phyloP scores from a whole-genome alignment of 2,113 vertebrate genomes.

The Lasiurus borealis region DNA sequence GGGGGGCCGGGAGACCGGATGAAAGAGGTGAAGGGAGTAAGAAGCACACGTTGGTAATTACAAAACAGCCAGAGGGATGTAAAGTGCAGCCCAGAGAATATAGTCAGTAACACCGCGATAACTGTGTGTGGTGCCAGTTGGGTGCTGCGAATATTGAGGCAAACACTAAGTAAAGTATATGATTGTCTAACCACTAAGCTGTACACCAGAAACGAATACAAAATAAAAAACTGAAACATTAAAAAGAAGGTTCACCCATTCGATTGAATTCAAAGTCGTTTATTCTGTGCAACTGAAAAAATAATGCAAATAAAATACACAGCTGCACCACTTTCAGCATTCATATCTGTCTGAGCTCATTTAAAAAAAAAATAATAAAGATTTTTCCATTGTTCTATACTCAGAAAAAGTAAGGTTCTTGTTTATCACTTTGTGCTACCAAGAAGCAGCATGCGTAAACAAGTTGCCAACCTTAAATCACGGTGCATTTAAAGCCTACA shows the following conservation, averaged over 20 bases:
- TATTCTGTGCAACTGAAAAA: slow-evolving; percentile 42
- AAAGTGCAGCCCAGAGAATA: not conserved
- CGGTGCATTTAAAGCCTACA: slow-evolving; percentile 29
- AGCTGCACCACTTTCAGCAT: not conserved
- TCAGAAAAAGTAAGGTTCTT: slow-evolving; percentile 60
- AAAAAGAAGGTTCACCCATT: slow-evolving; percentile 30
- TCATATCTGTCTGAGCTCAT: slow-evolving; percentile 56
- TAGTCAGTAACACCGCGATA: not conserved
- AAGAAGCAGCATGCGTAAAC: slow-evolving; percentile 1
- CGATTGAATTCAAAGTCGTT: slow-evolving; percentile 53
- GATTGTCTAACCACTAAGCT: not conserved
- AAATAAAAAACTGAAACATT: not conserved
- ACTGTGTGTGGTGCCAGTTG: not conserved
- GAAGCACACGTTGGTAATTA: not conserved
- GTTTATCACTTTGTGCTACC: slow-evolving; percentile 32
- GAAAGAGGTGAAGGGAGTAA: not conserved
- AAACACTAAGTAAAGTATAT: not conserved
- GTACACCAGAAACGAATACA: not conserved
- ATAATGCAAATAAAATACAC: slow-evolving; percentile 52
- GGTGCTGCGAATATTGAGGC: not conserved
- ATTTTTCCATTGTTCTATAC: not conserved
- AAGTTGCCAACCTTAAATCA: slow-evolving; percentile 54
- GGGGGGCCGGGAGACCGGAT: not conserved
- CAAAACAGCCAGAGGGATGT: not conserved
- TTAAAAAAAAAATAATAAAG: not conserved